Conservation (phyloP, 2,113 vertebrate species). For the Entomyzon cyanotis region DNA sequence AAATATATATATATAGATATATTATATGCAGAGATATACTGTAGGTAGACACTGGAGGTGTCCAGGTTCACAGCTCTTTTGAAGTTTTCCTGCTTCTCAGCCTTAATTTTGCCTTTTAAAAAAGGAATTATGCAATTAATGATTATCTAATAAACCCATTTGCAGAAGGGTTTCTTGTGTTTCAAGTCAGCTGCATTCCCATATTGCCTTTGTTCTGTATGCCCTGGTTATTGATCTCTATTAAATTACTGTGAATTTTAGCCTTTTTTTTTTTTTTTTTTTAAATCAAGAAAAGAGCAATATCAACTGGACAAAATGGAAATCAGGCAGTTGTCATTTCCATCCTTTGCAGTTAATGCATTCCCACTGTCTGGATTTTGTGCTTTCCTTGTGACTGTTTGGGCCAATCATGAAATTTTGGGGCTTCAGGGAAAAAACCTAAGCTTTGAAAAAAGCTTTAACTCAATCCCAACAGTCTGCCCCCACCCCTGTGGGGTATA, state of each 20-base stretch:
- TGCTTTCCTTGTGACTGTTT: background rate
- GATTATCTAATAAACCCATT: background rate
- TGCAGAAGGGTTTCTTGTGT: background rate
- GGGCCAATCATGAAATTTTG: background rate
- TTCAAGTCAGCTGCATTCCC: background rate
- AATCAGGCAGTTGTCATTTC: background rate
- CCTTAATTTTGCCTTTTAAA: background rate
- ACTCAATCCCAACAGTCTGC: background rate
- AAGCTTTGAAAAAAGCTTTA: background rate
- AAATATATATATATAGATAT: accelerated
- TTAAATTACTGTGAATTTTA: background rate
- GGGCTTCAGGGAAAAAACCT: background rate
- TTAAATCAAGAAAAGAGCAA: background rate
- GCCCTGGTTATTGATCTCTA: background rate
- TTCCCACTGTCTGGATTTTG: background rate
- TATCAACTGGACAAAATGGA: background rate
- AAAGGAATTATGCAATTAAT: background rate
- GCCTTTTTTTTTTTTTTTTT: background rate
- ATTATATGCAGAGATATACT: background rate
- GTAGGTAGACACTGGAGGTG: background rate
- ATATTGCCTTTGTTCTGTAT: background rate
- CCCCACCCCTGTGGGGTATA: background rate
- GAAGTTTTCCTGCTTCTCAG: background rate
- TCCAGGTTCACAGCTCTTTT: background rate
- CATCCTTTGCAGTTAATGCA: background rate